A percentile compares a stretch with the other conserved stretches of the same genome.
Conservation (phyloP, 1,140 invertebrate species). For the Lasaia peninsularis region DNA sequence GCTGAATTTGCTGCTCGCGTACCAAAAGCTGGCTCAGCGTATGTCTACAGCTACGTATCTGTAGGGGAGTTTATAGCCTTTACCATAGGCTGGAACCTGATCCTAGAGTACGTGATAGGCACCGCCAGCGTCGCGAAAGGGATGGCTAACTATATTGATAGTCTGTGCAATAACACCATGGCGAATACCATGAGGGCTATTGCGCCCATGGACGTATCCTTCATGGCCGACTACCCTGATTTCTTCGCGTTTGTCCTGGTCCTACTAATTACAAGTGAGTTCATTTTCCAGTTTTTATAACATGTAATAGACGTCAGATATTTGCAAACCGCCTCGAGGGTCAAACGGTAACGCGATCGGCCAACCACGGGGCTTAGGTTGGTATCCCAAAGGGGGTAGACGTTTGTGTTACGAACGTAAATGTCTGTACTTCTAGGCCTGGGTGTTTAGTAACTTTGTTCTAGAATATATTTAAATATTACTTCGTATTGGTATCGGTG, state of each 20-base stretch:
- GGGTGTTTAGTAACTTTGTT: no score
- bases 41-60: slow-evolving; percentile 93
- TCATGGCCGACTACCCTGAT: slow-evolving; percentile 89
- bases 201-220: slow-evolving; percentile 84
- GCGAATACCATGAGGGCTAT: slow-evolving; percentile 80
- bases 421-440: no score
- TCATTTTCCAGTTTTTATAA: no score
- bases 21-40: slow-evolving; percentile 91
- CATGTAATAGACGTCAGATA: not conserved
- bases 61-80: slow-evolving; percentile 90
- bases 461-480: no score
- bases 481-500: no score
- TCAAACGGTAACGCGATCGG: no score
- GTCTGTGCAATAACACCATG: slow-evolving; percentile 86
- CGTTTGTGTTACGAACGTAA: no score
- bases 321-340: no score
- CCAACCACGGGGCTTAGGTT: no score
- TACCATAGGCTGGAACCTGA: slow-evolving; percentile 93
- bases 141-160: slow-evolving; percentile 93
- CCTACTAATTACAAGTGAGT: slow-evolving; percentile 79
- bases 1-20: slow-evolving; percentile 93
- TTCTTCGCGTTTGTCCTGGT: slow-evolving; percentile 87
- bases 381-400: no score
- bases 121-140: slow-evolving; percentile 93
- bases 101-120: slow-evolving; percentile 92